Evolutionary conservation across 2,113 vertebrate species (phyloP).

Genomic region (Anoplopoma fimbria): DNA sequence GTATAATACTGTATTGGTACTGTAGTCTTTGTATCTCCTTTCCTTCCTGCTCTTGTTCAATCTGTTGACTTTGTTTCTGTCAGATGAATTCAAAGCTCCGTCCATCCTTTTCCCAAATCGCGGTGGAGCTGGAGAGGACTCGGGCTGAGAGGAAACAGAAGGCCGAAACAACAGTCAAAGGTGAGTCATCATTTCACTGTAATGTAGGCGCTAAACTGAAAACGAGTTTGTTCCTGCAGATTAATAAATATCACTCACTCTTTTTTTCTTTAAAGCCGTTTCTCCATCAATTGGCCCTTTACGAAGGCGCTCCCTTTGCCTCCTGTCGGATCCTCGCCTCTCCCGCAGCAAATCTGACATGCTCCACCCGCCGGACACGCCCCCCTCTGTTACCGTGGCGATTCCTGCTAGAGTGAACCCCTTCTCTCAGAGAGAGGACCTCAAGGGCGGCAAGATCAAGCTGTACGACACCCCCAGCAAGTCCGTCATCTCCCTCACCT

Average conservation of each 20-base stretch:
- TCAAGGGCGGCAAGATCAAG: constrained; percentile 95
- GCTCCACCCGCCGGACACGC: constrained; percentile 81
- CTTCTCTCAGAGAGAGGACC: constrained; percentile 93
- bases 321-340: constrained; percentile 83
- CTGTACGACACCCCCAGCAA: constrained; percentile 94
- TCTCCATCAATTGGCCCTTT: constrained; percentile 28
- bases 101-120: constrained; percentile 90
- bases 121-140: constrained; percentile 85
- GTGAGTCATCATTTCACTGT: constrained; percentile 39
- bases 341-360: constrained; percentile 92
- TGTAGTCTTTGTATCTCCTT: background rate
- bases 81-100: constrained; percentile 80
- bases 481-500: constrained; percentile 90
- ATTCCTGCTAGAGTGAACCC: constrained; percentile 89
- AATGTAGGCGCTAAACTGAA: no score
- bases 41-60: background rate
- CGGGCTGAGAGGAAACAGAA: constrained; percentile 66
- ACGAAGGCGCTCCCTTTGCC: constrained; percentile 73
- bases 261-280: constrained; percentile 14
- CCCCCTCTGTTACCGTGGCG: constrained; percentile 67
- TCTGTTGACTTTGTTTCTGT: background rate
- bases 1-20: no score
- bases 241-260: background rate
- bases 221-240: fast-evolving
- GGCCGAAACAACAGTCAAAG: constrained; percentile 53